phyloP scores from a whole-genome alignment of 2,113 vertebrate genomes.

The Carassius carassius region DNA sequence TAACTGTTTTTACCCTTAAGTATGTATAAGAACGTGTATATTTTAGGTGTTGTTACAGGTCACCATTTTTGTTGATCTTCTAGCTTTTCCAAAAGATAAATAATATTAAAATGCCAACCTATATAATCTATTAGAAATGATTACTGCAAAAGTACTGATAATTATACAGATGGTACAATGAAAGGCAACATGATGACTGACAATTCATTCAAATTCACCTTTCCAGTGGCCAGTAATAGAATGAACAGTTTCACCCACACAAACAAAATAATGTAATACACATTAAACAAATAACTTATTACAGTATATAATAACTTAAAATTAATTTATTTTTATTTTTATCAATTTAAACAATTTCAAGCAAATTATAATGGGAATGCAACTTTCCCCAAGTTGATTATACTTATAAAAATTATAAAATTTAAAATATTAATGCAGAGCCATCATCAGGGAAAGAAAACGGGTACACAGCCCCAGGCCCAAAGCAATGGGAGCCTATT shows the following conservation, averaged over 20 bases:
- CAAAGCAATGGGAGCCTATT: no score
- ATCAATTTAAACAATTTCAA: not conserved
- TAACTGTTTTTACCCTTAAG: not conserved
- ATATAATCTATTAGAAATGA: not conserved
- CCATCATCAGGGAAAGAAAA: not conserved
- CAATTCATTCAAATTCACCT: not conserved
- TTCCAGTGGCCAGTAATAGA: not conserved
- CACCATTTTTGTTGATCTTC: not conserved
- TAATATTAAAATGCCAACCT: not conserved
- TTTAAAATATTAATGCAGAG: not conserved
- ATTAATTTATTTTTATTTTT: no score
- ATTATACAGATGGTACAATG: not conserved
- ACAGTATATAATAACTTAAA: no score
- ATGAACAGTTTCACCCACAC: not conserved
- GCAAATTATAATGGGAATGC: not conserved
- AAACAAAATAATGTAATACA: not conserved
- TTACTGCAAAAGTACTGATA: not conserved
- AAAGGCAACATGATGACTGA: not conserved
- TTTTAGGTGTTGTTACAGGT: not conserved
- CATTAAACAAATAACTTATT: no score
- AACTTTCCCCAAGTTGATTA: not conserved
- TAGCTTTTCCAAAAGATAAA: not conserved
- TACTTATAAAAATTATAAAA: not conserved
- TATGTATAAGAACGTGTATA: not conserved
- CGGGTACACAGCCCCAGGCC: no score